Percentiles rank a stretch among this genome's conserved stretches.
Evolutionary conservation across 2,888 invertebrate species (phyloP).

Genomic region (Paralinhomoeus sp.): DNA sequence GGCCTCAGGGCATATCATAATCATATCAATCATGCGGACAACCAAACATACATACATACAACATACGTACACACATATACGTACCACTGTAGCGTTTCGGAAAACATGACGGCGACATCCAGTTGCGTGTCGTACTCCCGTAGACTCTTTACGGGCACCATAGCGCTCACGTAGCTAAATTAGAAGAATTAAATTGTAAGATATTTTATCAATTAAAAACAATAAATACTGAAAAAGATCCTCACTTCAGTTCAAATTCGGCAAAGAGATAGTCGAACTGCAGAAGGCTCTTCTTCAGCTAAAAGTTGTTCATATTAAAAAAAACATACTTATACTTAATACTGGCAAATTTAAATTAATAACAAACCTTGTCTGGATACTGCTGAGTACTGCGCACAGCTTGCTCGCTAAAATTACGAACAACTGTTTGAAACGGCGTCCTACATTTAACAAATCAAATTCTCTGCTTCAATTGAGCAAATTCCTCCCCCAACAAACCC

Average conservation of each 20-base stretch:
- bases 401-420: slow-evolving; percentile 71
- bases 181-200: neutral
- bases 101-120: slow-evolving; percentile 82
- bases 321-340: neutral
- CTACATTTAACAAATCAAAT: too few relatives aligned
- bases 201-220: too few relatives aligned
- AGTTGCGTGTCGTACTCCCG: slow-evolving; percentile 89
- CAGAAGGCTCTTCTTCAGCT: slow-evolving; percentile 7
- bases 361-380: slow-evolving; percentile 30
- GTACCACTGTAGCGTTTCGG: slow-evolving; percentile 52
- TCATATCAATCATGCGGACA: too few relatives aligned
- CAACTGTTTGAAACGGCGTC: too few relatives aligned
- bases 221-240: too few relatives aligned
- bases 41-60: too few relatives aligned
- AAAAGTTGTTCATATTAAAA: neutral
- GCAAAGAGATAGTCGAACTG: slow-evolving; percentile 73
- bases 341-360: neutral
- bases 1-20: too few relatives aligned
- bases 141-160: slow-evolving; percentile 92
- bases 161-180: slow-evolving; percentile 78
- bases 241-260: slow-evolving; percentile 60
- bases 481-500: too few relatives aligned
- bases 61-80: too few relatives aligned
- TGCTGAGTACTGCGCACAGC: slow-evolving; percentile 25
- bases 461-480: too few relatives aligned